Percentiles rank a stretch among this genome's conserved stretches.
Conservation (phyloP, 1,140 invertebrate species). For the Periplaneta americana region DNA sequence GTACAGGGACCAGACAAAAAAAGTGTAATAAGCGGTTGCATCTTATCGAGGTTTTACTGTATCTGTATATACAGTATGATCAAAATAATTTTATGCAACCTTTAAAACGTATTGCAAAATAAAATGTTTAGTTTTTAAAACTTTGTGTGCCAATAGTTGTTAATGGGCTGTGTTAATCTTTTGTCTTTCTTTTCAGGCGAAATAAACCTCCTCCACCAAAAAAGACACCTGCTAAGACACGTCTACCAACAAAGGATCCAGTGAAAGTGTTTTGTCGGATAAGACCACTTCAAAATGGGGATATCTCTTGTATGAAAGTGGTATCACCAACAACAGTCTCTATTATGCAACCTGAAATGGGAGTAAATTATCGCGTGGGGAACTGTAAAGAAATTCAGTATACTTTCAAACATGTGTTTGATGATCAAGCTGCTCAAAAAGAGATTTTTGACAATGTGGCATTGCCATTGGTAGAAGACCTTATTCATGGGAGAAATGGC, state of each 20-base stretch:
- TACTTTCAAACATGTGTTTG: conserved; percentile 81
- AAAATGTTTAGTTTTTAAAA: too few species aligned
- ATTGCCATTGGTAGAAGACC: conserved; percentile 75
- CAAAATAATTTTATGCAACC: too few species aligned
- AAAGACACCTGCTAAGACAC: conserved; percentile 12
- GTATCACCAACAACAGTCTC: conserved; percentile 62
- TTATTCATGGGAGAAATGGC: conserved; percentile 79
- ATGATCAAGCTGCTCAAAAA: conserved; percentile 67
- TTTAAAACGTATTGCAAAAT: too few species aligned
- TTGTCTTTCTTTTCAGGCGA: background rate
- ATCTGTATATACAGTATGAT: too few species aligned
- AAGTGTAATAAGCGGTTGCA: too few species aligned
- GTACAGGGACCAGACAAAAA: too few species aligned
- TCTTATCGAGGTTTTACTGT: too few species aligned
- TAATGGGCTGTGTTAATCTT: too few species aligned
- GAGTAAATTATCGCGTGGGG: conserved; percentile 53
- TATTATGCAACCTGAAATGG: conserved; percentile 58
- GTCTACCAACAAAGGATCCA: conserved; percentile 45
- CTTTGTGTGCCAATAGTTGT: too few species aligned
- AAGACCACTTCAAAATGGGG: conserved; percentile 63
- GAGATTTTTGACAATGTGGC: conserved; percentile 83
- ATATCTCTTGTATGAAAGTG: conserved; percentile 65
- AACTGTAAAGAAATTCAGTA: conserved; percentile 65
- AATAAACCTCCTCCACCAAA: background rate
- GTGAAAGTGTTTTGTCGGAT: conserved; percentile 84